phyloP scores from a whole-genome alignment of 2,888 invertebrate species.

The Hipparchia semele region DNA sequence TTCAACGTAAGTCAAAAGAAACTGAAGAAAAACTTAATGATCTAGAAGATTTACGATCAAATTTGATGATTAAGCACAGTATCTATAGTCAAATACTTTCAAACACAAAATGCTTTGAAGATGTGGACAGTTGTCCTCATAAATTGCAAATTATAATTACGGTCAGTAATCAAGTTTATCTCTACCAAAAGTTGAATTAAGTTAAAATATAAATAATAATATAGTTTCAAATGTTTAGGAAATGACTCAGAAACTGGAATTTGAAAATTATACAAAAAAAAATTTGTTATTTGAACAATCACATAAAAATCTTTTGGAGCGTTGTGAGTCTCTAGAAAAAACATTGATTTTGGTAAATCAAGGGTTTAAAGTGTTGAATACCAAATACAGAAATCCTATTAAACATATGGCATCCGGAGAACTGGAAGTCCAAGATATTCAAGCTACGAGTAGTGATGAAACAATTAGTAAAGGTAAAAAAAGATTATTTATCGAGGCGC shows the following conservation, averaged over 20 bases:
- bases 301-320: slow-evolving; percentile 55
- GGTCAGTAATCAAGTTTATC: slow-evolving; percentile 48
- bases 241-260: slow-evolving; percentile 58
- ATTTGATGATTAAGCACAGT: slow-evolving; percentile 65
- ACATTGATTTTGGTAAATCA: slow-evolving; percentile 65
- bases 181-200: not conserved
- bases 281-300: slow-evolving; percentile 57
- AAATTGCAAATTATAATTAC: slow-evolving; percentile 60
- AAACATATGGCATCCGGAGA: slow-evolving; percentile 43
- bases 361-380: slow-evolving; percentile 54
- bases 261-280: slow-evolving; percentile 62
- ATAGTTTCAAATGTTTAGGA: slow-evolving; percentile 49
- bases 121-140: slow-evolving; percentile 64
- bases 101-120: slow-evolving; percentile 61
- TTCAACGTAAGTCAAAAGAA: slow-evolving; percentile 56
- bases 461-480: slow-evolving; percentile 57
- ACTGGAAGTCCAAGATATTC: slow-evolving; percentile 61
- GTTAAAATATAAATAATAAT: not conserved
- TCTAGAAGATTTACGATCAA: slow-evolving; percentile 65
- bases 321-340: slow-evolving; percentile 65
- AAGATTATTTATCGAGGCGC: not conserved
- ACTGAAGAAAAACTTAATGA: slow-evolving; percentile 64
- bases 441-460: slow-evolving; percentile 60
- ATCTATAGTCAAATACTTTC: slow-evolving; percentile 67
- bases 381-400: slow-evolving; percentile 40